Conservation (phyloP, 1,140 invertebrate genomes). For the Pollicipes pollicipes region DNA sequence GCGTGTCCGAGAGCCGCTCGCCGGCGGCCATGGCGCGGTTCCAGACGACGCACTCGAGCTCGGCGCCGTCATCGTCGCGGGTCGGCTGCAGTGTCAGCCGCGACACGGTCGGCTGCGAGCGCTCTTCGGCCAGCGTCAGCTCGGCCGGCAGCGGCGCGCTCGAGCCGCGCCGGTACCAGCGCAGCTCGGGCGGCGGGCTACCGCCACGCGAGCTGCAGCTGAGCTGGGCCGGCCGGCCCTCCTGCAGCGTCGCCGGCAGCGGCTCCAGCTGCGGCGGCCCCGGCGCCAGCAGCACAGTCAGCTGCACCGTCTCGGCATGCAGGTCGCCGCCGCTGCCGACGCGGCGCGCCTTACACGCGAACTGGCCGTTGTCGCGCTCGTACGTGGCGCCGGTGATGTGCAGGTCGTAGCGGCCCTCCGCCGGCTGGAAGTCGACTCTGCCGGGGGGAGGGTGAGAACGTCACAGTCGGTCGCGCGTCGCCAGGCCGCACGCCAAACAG, state of each 20-base stretch:
- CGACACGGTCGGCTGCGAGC: conserved; percentile 48
- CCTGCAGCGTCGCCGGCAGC: conserved; percentile 48
- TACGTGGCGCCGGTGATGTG: conserved; percentile 47
- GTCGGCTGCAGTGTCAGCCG: conserved; percentile 52
- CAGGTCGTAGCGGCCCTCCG: conserved; percentile 68
- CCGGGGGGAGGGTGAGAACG: conserved; percentile 18
- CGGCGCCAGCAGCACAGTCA: conserved; percentile 69
- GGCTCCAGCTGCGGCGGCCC: conserved; percentile 56
- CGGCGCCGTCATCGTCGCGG: conserved; percentile 61
- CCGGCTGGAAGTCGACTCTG: conserved; percentile 53
- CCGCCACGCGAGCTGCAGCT: conserved; percentile 67
- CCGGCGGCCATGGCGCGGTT: conserved; percentile 67
- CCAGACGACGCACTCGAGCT: conserved; percentile 64
- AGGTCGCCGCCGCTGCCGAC: conserved; percentile 60
- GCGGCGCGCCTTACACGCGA: conserved; percentile 73
- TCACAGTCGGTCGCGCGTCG: conserved; percentile 8
- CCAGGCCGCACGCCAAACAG: no score
- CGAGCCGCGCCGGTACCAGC: conserved; percentile 27
- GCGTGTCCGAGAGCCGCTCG: conserved; percentile 51
- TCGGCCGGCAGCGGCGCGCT: conserved; percentile 43
- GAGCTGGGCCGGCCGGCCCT: conserved; percentile 44
- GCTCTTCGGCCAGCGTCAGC: conserved; percentile 42
- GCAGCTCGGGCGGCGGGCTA: conserved; percentile 65
- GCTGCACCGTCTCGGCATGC: conserved; percentile 57
- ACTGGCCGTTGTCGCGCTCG: conserved; percentile 72